Evolutionary conservation across 2,797 vertebrate genomes (phyloP).

Genomic region (Cichlasoma orientale): DNA sequence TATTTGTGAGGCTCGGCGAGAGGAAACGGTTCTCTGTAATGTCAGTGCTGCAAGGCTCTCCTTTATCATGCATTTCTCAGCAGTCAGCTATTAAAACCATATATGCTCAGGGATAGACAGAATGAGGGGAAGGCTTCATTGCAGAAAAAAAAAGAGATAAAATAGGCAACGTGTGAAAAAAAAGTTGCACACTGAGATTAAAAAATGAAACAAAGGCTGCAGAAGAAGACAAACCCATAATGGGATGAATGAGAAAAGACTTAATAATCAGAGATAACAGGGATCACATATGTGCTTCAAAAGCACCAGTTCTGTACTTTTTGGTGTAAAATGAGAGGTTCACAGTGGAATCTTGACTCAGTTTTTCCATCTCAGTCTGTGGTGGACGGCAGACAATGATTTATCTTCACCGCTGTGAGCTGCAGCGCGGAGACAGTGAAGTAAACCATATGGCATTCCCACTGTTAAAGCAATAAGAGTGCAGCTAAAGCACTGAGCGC

Average conservation of each 20-base stretch:
- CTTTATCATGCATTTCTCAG: constrained; percentile 41
- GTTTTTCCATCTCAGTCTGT: constrained; percentile 77
- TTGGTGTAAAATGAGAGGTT: constrained; percentile 62
- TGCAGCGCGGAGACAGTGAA: constrained; percentile 73
- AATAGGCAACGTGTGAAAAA: constrained; percentile 17
- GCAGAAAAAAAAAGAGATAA: constrained; percentile 11
- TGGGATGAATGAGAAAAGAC: neutral
- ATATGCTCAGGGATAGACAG: constrained; percentile 26
- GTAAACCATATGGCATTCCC: constrained; percentile 79
- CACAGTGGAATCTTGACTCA: constrained; percentile 68
- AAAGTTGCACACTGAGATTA: constrained; percentile 3
- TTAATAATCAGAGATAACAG: constrained; percentile 19
- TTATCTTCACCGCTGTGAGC: constrained; percentile 70
- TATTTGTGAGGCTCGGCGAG: constrained; percentile 6
- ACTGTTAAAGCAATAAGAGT: constrained; percentile 74
- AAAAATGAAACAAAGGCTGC: constrained; percentile 5
- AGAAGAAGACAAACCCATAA: neutral
- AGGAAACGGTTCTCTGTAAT: constrained; percentile 40
- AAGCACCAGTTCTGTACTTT: constrained; percentile 33
- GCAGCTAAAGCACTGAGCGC: constrained; percentile 26
- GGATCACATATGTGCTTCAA: constrained; percentile 21
- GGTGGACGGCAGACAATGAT: constrained; percentile 69
- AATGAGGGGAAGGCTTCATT: constrained; percentile 19
- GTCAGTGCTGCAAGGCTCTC: constrained; percentile 30
- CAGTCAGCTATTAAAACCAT: constrained; percentile 39